These are phyloP conservation scores for Gnathonemus longibarbis DNA, from an alignment of 2,113 vertebrate species.

Conservation along the genomic window DNA sequence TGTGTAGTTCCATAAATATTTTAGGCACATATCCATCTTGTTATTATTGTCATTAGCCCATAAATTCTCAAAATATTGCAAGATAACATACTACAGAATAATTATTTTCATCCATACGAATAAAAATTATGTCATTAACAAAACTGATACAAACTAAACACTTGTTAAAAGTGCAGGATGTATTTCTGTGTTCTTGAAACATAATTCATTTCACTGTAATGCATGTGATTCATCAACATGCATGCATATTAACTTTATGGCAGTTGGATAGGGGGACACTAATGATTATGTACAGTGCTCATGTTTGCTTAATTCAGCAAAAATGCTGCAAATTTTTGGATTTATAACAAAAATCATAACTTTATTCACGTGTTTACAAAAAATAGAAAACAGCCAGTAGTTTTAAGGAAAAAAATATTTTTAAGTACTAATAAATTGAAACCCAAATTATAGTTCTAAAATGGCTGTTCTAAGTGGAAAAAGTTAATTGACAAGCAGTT, in stretches of 20 bases:
- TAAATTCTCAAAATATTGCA: background rate
- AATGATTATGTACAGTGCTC: background rate
- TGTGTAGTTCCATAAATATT: background rate
- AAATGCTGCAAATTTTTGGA: background rate
- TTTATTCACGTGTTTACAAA: background rate
- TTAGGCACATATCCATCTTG: background rate
- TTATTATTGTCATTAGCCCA: background rate
- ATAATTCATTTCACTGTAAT: background rate
- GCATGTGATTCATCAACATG: background rate
- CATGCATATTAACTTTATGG: background rate
- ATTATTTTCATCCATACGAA: background rate
- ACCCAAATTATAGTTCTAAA: background rate
- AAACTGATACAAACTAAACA: background rate
- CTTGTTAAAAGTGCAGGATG: background rate
- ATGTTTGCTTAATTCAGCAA: background rate
- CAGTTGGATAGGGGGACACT: background rate
- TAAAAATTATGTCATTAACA: background rate
- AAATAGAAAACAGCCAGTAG: background rate
- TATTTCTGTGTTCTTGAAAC: background rate
- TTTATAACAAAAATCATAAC: background rate
- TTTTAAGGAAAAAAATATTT: background rate
- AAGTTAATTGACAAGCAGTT: background rate
- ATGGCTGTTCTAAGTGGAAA: no score
- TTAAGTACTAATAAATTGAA: background rate
- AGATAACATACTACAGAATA: background rate